Evolutionary conservation across 2,113 vertebrate genomes (phyloP), one percentile per base, ranked within the genome.

Genomic region (Epinephelus lanceolatus): DNA sequence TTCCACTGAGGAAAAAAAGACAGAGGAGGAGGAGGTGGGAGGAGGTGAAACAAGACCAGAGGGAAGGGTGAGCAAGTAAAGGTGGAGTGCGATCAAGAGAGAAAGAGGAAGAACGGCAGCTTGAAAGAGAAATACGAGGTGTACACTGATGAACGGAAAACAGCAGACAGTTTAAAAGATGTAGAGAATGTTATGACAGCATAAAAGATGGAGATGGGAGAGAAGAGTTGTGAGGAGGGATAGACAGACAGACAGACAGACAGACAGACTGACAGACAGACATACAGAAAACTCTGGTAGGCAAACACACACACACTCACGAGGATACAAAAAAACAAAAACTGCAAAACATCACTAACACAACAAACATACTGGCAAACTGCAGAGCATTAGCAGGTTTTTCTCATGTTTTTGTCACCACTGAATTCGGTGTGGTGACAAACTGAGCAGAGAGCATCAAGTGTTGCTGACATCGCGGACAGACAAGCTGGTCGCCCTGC

Each of bases 401-500:
- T 59, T 18, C 49, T 51, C 37, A 59, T 83, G 73, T 68, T 68
- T 65, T 72, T 76, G 23, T 83, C 47, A 75, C 67, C 66, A 53
- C 17, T 80, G 53, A 84, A 68, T 77, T 75, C 61, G 57, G 70
- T 63, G 61, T 13, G 3, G 23, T 40, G 60, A 80, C 66, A 83
- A 76, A 79, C 71, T 62, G 25, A 80, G 78, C 73, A 27, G 42
- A 47, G 66, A 77, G 81, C 72, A 30, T 91, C 73, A 86, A 87
- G 81, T 92, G 87, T 63, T 86, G 71, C 86, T 90, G 89, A 93
- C 78, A 86, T 75, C 51, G 55, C 78, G 83, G 83, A 78, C 84
- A 86, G 81, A 82, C 84, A 87, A 88, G 88, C 78, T 56, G 80
- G 69, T 87, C 57, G 23, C 67, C 75, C 51, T 52, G 78, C 89